A percentile compares a stretch with the other conserved stretches of the same genome.
Evolutionary conservation across 2,113 vertebrate genomes (phyloP).

Genomic region (Hippolais icterina): DNA sequence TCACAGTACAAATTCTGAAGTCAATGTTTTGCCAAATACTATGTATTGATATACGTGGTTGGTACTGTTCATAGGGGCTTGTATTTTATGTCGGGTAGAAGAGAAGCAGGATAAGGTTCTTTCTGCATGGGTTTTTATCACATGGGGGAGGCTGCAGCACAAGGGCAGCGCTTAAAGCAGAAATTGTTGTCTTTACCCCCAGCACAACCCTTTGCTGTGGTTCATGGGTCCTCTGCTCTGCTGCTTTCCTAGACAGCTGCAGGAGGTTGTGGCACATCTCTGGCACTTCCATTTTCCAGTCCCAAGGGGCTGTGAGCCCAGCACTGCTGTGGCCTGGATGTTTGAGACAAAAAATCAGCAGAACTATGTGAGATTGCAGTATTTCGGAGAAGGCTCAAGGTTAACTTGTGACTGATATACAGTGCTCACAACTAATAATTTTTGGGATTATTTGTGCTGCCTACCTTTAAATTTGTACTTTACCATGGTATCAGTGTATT

Average conservation of each 20-base stretch:
- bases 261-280: neutral
- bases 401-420: neutral
- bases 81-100: neutral
- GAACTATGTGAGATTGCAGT: neutral
- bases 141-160: neutral
- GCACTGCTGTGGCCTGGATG: neutral
- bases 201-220: neutral
- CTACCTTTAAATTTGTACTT: neutral
- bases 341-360: neutral
- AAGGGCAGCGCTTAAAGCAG: neutral
- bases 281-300: neutral
- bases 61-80: neutral
- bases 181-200: neutral
- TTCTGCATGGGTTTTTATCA: neutral
- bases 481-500: neutral
- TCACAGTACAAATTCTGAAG: neutral
- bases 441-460: neutral
- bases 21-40: neutral
- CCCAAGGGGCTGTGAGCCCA: accelerated
- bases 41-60: accelerated
- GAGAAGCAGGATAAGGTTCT: neutral
- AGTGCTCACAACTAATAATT: neutral
- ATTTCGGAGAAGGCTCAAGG: neutral
- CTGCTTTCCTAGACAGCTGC: neutral
- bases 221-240: neutral